These are phyloP conservation scores for Conus betulinus DNA, from an alignment of 1,140 invertebrate genomes.

Conservation along the genomic window DNA sequence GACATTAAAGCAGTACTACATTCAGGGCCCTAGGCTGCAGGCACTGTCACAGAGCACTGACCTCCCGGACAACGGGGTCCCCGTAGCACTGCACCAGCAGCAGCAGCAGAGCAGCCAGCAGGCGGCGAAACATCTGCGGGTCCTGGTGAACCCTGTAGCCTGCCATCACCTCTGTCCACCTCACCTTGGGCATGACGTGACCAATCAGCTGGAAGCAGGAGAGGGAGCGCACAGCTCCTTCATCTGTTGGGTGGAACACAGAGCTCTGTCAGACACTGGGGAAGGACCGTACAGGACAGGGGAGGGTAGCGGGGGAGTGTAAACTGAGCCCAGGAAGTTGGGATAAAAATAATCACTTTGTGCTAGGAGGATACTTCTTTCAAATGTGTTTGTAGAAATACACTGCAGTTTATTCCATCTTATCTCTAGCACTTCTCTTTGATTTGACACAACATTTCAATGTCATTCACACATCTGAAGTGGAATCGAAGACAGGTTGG, in stretches of 20 bases:
- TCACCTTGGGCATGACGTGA: constrained; percentile 56
- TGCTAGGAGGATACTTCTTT: too few relatives aligned
- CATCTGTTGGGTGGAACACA: constrained; percentile 44
- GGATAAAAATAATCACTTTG: too few relatives aligned
- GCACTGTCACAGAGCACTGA: constrained; percentile 23
- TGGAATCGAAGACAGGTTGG: too few relatives aligned
- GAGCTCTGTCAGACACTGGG: neutral
- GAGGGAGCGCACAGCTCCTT: constrained; percentile 56
- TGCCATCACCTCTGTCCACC: constrained; percentile 59
- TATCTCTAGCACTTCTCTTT: too few relatives aligned
- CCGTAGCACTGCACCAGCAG: constrained; percentile 65
- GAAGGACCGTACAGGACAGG: neutral
- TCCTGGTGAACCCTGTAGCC: constrained; percentile 51
- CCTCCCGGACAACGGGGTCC: constrained; percentile 64
- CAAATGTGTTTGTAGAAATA: too few relatives aligned
- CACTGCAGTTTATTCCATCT: too few relatives aligned
- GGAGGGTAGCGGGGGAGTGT: neutral
- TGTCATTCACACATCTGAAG: too few relatives aligned
- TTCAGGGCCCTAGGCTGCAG: too few relatives aligned
- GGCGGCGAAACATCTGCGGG: constrained; percentile 46
- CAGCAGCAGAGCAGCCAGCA: constrained; percentile 57
- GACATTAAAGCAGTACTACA: too few relatives aligned
- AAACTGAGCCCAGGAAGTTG: too few relatives aligned
- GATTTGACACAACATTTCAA: too few relatives aligned
- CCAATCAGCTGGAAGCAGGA: constrained; percentile 64